Percentiles rank a stretch among this genome's conserved stretches.
phyloP scores from a whole-genome alignment of 37 sponge, comb jelly and placozoan genomes.

The Theonella swinhoei region DNA sequence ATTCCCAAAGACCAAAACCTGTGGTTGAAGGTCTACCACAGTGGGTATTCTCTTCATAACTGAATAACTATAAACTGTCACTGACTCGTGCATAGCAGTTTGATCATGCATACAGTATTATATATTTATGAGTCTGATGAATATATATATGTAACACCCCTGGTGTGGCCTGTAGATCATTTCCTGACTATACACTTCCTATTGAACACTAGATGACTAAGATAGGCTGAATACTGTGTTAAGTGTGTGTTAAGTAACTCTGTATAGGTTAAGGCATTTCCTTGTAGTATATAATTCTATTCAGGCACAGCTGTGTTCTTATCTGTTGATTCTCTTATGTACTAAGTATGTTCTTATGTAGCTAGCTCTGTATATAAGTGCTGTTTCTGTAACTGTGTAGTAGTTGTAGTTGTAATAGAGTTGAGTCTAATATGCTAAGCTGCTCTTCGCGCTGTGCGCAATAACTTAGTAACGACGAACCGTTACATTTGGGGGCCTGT shows the following conservation, averaged over 20 bases:
- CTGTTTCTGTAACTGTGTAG: neutral
- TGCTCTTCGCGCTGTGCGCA: neutral
- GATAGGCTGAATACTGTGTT: neutral
- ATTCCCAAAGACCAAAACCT: too few relatives aligned
- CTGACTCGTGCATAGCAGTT: too few relatives aligned
- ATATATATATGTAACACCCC: neutral
- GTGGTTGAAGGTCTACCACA: too few relatives aligned
- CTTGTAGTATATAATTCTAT: neutral
- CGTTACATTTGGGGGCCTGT: slow-evolving; percentile 35
- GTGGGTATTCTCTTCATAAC: too few relatives aligned
- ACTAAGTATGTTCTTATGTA: neutral
- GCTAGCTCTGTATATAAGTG: neutral
- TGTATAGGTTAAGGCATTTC: neutral
- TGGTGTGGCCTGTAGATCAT: neutral
- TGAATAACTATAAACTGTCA: too few relatives aligned
- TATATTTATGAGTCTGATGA: too few relatives aligned
- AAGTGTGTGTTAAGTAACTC: too few relatives aligned
- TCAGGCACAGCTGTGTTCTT: neutral
- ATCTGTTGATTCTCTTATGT: neutral
- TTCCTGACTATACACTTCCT: neutral
- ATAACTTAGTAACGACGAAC: neutral
- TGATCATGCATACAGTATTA: too few relatives aligned
- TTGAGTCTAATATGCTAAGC: neutral
- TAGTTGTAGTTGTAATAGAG: neutral
- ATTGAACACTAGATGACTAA: neutral